Evolutionary conservation across 2,113 vertebrate genomes (phyloP), one percentile per base, ranked within the genome.

Genomic region (Mus spicilegus): DNA sequence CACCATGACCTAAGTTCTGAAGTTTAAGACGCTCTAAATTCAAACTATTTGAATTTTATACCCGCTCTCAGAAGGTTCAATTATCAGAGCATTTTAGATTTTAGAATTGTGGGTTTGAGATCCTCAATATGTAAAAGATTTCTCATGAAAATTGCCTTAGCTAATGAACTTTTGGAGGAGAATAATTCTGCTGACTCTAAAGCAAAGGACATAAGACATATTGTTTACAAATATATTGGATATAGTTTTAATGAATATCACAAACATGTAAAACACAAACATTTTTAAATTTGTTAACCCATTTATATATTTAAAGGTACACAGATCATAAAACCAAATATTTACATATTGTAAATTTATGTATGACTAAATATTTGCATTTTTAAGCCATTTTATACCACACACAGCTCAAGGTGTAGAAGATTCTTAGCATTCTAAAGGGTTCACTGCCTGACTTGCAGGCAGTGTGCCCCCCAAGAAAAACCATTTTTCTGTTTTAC

Each of bases 291-390:
- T 65, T 65, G 8, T 65, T 85, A 85, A 33, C 39, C 9, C 13
- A 67, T 7, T n/a, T n/a, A 42, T 39, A 85, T 33, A 67, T 67
- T 85, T 33, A 19, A 95, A 51, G 10, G 8, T 80, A 63, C 10
- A 69, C 14, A 75, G 20, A 63, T 91, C 30, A 85, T 84, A 86
- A 94, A 80, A 69, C n/a, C 89, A 78, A 56, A 82, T 65, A 87
- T 91, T 72, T 84, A 75, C 17, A 5, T 33, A 67, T 8, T 22
- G 6, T 54, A 56, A 81, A 58, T 58, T 58, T 58, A 58, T 2
- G 17, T 58, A 58, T 63, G 24, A 24, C 49, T 78, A 63, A 73
- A 56, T 65, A 22, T 91, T 67, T 84, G 70, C 17, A 4, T 26
- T 7, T 28, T 6, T 49, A 51, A 82, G 76, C 13, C 56, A 17